A percentile compares a stretch with the other conserved stretches of the same genome.
Evolutionary conservation across 2,888 invertebrate species (phyloP).

Genomic region (Hemistola chrysoprasaria): DNA sequence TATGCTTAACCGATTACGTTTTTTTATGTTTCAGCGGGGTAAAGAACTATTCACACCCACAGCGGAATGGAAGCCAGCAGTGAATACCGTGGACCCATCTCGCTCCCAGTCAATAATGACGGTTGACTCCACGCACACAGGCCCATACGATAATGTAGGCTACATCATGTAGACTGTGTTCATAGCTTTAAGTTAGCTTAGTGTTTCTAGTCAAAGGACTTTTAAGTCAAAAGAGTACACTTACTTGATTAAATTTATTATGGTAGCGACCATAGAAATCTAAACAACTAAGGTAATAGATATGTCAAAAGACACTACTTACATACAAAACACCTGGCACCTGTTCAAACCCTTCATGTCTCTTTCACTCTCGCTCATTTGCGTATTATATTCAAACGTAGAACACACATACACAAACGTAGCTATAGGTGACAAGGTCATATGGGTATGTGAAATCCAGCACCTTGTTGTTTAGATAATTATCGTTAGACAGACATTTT

Average conservation of each 20-base stretch:
- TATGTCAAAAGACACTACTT: too few relatives aligned
- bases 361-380: too few relatives aligned
- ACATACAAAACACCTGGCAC: too few relatives aligned
- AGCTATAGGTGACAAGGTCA: too few relatives aligned
- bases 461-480: too few relatives aligned
- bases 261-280: constrained; percentile 2
- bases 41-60: constrained; percentile 76
- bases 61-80: constrained; percentile 71
- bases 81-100: constrained; percentile 28
- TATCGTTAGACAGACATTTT: too few relatives aligned
- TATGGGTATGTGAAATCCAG: too few relatives aligned
- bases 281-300: constrained; percentile 10
- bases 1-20: too few relatives aligned
- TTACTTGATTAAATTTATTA: constrained; percentile 13
- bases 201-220: constrained; percentile 41
- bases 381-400: too few relatives aligned
- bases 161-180: constrained; percentile 44
- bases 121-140: constrained; percentile 35
- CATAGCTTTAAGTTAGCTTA: constrained; percentile 19
- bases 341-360: too few relatives aligned
- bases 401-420: too few relatives aligned
- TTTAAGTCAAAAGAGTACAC: constrained; percentile 1
- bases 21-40: constrained; percentile 79
- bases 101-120: constrained; percentile 46
- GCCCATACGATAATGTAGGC: constrained; percentile 52